Evolutionary conservation across 2,113 vertebrate species (phyloP), one percentile per base, ranked within the genome.

Genomic region (Phyllostomus hastatus): DNA sequence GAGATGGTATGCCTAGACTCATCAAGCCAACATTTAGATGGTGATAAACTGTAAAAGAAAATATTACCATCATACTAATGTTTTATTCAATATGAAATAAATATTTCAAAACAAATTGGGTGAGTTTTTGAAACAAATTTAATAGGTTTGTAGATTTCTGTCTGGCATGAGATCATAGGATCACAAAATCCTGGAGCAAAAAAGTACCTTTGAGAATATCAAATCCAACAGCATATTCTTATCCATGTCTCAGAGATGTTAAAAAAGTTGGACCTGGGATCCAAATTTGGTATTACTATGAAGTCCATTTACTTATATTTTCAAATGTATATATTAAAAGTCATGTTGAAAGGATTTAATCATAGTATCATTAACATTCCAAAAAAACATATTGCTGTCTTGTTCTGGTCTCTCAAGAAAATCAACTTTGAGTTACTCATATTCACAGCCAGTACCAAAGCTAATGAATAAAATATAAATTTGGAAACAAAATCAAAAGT

Each of bases 341-440:
- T 67, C 50, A 85, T 26, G 10, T 67, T 80, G 12, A 84, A 57
- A 17, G 10, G 10, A 81, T 94, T 96, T 95, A 54, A 87, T 91
- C 85, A 85, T 4, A 90, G 35, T 48, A 69, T 61, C 78, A 54
- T 57, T 80, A 95, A 72, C 35, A 84, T 64, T 84, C 73, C 67
- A 88, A 85, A 48, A 86, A 41, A 84, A 88, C 35, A 31, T 85
- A 17, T 75, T 95, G 87, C 73, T 83, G 94, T 92, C 22, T 75
- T 84, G 19, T 96, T 84, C 72, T 78, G 33, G 70, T 93, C 70
- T 92, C 84, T 92, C 43, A 84, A 90, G 38, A n/a, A 91, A 96
- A 95, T 33, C 83, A 83, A 35, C 64, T 86, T 52, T n/a, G 8
- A 38, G 43, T 80, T 90, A 92, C 57, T 91, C 90, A 81, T 8